A percentile compares a stretch with the other conserved stretches of the same genome.
These are phyloP conservation scores for Diadumene lineata DNA, from an alignment of 92 coral and sea anemone species.

Conservation along the genomic window DNA sequence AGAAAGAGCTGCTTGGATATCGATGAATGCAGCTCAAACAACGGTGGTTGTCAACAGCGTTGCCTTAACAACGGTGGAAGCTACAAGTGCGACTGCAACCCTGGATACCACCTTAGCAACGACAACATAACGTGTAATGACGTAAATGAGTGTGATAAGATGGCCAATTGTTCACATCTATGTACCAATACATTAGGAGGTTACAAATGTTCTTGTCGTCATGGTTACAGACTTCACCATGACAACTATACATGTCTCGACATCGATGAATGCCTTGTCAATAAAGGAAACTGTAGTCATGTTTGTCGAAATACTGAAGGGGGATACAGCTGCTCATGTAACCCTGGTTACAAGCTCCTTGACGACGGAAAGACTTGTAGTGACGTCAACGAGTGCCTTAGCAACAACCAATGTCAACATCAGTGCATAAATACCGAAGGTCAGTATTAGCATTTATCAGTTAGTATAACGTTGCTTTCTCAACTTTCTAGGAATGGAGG, in stretches of 20 bases:
- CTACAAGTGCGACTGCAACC: slow-evolving; percentile 49
- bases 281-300: slow-evolving; percentile 47
- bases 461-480: too few relatives aligned
- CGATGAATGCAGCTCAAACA: slow-evolving; percentile 55
- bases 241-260: slow-evolving; percentile 55
- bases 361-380: slow-evolving; percentile 38
- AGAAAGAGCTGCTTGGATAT: slow-evolving; percentile 52
- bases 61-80: slow-evolving; percentile 71
- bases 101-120: slow-evolving; percentile 44
- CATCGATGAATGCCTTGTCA: slow-evolving; percentile 39
- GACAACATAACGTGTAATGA: slow-evolving; percentile 53
- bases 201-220: slow-evolving; percentile 60
- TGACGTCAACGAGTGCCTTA: slow-evolving; percentile 57
- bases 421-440: slow-evolving; percentile 48
- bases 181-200: slow-evolving; percentile 55
- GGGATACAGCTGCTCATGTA: slow-evolving; percentile 54
- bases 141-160: slow-evolving; percentile 42
- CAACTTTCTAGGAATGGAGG: too few relatives aligned
- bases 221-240: slow-evolving; percentile 46
- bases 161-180: slow-evolving; percentile 29
- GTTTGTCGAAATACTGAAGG: slow-evolving; percentile 44
- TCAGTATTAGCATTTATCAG: too few relatives aligned
- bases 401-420: slow-evolving; percentile 42
- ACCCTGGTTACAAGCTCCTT: slow-evolving; percentile 42
- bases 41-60: slow-evolving; percentile 50